Evolutionary conservation across 2,888 invertebrate species (phyloP).

Genomic region (Tiliacea aurago): DNA sequence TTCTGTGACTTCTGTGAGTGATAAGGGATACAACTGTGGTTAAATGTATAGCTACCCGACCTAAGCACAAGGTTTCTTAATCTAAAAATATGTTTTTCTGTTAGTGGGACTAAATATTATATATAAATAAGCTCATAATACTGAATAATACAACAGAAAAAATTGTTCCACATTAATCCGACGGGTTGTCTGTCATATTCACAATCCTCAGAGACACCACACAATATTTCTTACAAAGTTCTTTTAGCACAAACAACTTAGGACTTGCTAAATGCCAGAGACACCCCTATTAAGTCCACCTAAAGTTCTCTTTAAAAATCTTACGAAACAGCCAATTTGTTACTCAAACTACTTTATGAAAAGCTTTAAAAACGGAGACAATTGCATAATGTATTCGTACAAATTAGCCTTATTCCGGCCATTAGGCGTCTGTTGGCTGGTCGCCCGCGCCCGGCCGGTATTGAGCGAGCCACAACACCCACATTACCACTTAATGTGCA

Average conservation of each 20-base stretch:
- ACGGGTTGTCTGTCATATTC: slow-evolving; percentile 1
- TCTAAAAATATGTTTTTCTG: not conserved
- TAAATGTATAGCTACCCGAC: not conserved
- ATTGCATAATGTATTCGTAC: slow-evolving; percentile 44
- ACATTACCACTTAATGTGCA: slow-evolving; percentile 56
- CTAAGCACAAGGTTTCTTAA: not conserved
- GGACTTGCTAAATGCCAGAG: slow-evolving; percentile 23
- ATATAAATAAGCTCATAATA: not conserved
- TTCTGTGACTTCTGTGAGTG: slow-evolving; percentile 14
- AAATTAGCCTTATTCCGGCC: slow-evolving; percentile 49
- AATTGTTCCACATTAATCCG: not conserved
- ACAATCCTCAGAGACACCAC: not conserved
- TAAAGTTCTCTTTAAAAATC: slow-evolving; percentile 21
- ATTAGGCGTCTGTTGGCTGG: slow-evolving; percentile 45
- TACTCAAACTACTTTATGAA: slow-evolving; percentile 31
- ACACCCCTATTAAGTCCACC: not conserved
- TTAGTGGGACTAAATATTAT: not conserved
- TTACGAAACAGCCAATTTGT: slow-evolving; percentile 34
- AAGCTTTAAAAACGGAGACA: slow-evolving; percentile 43
- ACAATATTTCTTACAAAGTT: slow-evolving; percentile 15
- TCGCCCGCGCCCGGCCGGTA: slow-evolving; percentile 29
- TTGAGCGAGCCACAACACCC: slow-evolving; percentile 28
- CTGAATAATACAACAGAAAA: not conserved
- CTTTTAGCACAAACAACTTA: slow-evolving; percentile 1
- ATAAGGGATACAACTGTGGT: slow-evolving; percentile 11